phyloP scores from a whole-genome alignment of 1,140 invertebrate species.

The Cheumatopsyche charites region DNA sequence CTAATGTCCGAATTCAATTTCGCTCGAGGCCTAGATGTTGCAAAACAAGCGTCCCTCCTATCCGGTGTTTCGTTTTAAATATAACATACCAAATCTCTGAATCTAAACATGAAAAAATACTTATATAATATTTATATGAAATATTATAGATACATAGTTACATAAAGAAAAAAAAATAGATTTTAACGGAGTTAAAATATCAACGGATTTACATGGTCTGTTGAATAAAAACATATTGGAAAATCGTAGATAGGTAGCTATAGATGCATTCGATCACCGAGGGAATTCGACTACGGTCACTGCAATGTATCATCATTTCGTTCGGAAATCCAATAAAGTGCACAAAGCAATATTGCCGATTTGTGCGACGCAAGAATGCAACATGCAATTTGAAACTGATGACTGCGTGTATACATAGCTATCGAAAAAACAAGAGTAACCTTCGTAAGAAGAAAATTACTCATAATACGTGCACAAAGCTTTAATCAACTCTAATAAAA shows the following conservation, averaged over 20 bases:
- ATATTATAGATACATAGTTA: too few relatives aligned
- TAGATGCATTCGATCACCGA: background rate
- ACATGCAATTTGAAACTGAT: constrained; percentile 27
- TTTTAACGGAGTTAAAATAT: background rate
- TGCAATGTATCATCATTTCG: constrained; percentile 35
- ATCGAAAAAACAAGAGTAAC: background rate
- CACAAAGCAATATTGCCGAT: constrained; percentile 38
- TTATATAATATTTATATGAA: too few relatives aligned
- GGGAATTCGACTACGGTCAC: constrained; percentile 17
- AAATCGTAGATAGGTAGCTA: background rate
- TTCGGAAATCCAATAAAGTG: constrained; percentile 35
- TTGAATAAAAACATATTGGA: background rate
- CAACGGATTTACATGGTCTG: background rate
- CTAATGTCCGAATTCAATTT: too few relatives aligned
- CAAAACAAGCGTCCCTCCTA: too few relatives aligned
- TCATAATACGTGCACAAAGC: too few relatives aligned
- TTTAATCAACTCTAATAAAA: too few relatives aligned
- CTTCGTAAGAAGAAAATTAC: too few relatives aligned
- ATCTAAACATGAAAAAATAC: too few relatives aligned
- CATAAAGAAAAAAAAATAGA: background rate
- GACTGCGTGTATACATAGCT: background rate
- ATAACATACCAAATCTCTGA: too few relatives aligned
- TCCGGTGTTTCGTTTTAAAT: too few relatives aligned
- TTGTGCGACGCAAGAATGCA: constrained; percentile 28
- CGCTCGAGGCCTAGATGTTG: too few relatives aligned